Conservation (phyloP, 2,113 vertebrate genomes). For the Salvelinus namaycush region DNA sequence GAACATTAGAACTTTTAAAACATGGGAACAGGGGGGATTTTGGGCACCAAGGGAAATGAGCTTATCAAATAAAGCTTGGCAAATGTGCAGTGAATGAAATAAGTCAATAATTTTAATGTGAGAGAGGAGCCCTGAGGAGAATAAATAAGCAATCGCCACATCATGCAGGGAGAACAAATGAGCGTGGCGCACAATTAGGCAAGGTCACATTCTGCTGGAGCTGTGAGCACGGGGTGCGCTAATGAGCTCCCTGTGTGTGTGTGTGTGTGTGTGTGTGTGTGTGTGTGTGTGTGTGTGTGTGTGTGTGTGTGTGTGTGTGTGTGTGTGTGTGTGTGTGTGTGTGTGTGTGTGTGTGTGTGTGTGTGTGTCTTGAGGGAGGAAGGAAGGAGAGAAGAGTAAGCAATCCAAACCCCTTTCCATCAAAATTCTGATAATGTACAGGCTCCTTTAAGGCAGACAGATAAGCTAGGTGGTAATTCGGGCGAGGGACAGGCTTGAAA, state of each 20-base stretch:
- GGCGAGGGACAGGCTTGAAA: neutral
- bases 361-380: neutral
- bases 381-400: neutral
- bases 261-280: conserved; percentile 25
- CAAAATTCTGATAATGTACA: neutral
- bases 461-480: neutral
- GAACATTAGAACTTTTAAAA: conserved; percentile 71
- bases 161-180: conserved; percentile 77
- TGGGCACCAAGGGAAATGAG: conserved; percentile 65
- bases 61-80: conserved; percentile 78
- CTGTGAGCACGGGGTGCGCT: conserved; percentile 64
- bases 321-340: conserved; percentile 34
- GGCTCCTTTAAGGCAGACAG: neutral
- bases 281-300: conserved; percentile 32
- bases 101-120: conserved; percentile 81
- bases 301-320: conserved; percentile 33
- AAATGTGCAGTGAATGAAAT: conserved; percentile 79
- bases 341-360: conserved; percentile 30
- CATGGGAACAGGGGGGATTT: conserved; percentile 59
- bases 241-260: conserved; percentile 67
- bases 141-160: conserved; percentile 79
- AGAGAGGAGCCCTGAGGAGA: conserved; percentile 73
- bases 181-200: conserved; percentile 78
- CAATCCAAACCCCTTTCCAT: neutral
- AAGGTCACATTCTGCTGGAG: conserved; percentile 75